Conservation (phyloP, 2,888 invertebrate species). For the Drosophila longiperda region DNA sequence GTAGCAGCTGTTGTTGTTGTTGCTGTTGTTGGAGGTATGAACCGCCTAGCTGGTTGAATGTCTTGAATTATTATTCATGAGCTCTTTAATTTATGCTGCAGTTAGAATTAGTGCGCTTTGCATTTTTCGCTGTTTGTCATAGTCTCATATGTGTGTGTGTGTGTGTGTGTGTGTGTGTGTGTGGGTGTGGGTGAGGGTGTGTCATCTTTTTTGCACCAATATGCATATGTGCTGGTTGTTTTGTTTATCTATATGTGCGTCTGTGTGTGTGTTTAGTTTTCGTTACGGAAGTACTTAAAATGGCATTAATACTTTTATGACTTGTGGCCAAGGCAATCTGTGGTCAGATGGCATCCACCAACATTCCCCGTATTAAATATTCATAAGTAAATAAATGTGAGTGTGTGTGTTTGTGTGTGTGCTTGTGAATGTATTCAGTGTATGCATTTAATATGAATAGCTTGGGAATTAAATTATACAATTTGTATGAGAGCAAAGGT, state of each 20-base stretch:
- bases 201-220: conserved; percentile 21
- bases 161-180: conserved; percentile 7
- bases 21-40: conserved; percentile 21
- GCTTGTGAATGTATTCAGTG: conserved; percentile 37
- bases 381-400: conserved; percentile 50
- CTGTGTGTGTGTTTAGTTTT: conserved; percentile 61
- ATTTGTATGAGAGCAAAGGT: conserved; percentile 8
- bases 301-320: conserved; percentile 76
- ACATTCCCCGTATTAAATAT: conserved; percentile 59
- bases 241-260: background rate
- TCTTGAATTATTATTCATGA: conserved; percentile 80
- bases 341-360: conserved; percentile 69
- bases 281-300: conserved; percentile 76
- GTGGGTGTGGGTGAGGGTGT: background rate
- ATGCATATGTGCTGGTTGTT: conserved; percentile 23
- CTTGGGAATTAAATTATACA: conserved; percentile 38
- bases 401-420: conserved; percentile 2
- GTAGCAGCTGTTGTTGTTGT: conserved; percentile 3
- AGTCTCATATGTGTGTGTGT: conserved; percentile 20
- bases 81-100: conserved; percentile 78
- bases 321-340: conserved; percentile 76
- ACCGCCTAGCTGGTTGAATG: conserved; percentile 46
- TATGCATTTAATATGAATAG: conserved; percentile 37
- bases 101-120: conserved; percentile 76
- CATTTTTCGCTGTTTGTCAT: conserved; percentile 62